These are phyloP conservation scores for Cylloceria caligata DNA, from an alignment of 2,888 invertebrate genomes.

Conservation along the genomic window DNA sequence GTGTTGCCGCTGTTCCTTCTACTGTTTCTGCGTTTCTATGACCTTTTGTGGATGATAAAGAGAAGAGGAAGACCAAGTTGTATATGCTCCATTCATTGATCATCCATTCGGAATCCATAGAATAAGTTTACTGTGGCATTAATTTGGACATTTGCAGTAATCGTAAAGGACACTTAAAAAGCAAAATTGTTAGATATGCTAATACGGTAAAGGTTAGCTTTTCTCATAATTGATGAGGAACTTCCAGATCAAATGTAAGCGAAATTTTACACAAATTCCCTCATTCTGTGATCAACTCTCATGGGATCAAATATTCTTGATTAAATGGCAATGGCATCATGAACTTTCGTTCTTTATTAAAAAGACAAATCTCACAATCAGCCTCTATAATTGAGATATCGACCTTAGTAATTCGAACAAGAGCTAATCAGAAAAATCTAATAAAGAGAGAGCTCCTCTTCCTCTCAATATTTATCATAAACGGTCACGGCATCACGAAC, in stretches of 20 bases:
- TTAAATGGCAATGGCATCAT: no score
- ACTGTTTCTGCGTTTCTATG: constrained; percentile 23
- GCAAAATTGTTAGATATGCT: background rate
- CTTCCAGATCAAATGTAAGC: background rate
- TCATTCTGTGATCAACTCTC: no score
- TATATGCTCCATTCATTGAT: background rate
- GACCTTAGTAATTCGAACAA: no score
- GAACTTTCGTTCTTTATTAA: no score
- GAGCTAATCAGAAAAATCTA: no score
- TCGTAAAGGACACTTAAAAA: background rate
- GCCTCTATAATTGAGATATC: no score
- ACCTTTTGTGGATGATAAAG: constrained; percentile 24
- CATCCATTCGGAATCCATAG: background rate
- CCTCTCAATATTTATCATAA: no score
- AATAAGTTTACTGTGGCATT: background rate
- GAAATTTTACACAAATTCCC: no score
- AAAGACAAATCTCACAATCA: no score
- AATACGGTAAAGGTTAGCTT: background rate
- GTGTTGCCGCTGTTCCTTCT: constrained; percentile 38
- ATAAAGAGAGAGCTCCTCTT: no score
- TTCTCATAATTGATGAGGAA: background rate
- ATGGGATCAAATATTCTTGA: no score
- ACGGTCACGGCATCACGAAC: no score
- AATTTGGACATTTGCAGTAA: background rate
- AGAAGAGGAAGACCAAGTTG: constrained; percentile 3